A percentile compares a stretch with the other conserved stretches of the same genome.
These are phyloP conservation scores for Plebejus argus DNA, from an alignment of 2,888 invertebrate species.

Conservation along the genomic window DNA sequence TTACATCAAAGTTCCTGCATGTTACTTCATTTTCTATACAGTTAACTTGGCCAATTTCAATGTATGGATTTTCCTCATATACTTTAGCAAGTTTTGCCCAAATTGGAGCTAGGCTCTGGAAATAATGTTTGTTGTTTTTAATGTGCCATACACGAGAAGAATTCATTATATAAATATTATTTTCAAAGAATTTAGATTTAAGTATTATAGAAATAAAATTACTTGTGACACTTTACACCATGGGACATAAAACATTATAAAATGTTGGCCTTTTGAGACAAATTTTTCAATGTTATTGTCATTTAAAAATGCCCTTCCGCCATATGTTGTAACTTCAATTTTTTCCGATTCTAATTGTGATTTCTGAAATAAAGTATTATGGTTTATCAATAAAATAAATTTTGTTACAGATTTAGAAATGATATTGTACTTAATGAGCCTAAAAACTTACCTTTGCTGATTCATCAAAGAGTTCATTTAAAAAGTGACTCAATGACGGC, in stretches of 20 bases:
- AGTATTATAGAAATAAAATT: slow-evolving; percentile 37
- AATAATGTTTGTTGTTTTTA: not conserved
- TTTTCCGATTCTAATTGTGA: slow-evolving; percentile 45
- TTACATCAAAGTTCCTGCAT: slow-evolving; percentile 90
- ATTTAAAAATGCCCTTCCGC: slow-evolving; percentile 85
- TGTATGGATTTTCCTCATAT: slow-evolving; percentile 83
- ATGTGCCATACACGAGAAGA: not conserved
- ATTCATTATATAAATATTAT: no score
- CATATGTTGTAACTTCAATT: slow-evolving; percentile 78
- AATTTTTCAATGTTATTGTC: slow-evolving; percentile 88
- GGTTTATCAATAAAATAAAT: not conserved
- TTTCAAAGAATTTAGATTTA: not conserved
- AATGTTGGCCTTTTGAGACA: slow-evolving; percentile 88
- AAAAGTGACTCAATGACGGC: slow-evolving; percentile 87
- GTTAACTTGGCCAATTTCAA: slow-evolving; percentile 91
- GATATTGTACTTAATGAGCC: not conserved
- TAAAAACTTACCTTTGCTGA: slow-evolving; percentile 46
- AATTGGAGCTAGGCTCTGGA: slow-evolving; percentile 87
- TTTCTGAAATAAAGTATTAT: slow-evolving; percentile 47
- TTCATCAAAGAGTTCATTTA: slow-evolving; percentile 82
- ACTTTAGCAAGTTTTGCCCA: slow-evolving; percentile 91
- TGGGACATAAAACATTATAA: slow-evolving; percentile 95
- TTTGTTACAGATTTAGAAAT: not conserved
- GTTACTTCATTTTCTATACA: slow-evolving; percentile 88
- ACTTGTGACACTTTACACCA: slow-evolving; percentile 96